phyloP scores from a whole-genome alignment of 2,888 invertebrate species.

The Papilio protenor region DNA sequence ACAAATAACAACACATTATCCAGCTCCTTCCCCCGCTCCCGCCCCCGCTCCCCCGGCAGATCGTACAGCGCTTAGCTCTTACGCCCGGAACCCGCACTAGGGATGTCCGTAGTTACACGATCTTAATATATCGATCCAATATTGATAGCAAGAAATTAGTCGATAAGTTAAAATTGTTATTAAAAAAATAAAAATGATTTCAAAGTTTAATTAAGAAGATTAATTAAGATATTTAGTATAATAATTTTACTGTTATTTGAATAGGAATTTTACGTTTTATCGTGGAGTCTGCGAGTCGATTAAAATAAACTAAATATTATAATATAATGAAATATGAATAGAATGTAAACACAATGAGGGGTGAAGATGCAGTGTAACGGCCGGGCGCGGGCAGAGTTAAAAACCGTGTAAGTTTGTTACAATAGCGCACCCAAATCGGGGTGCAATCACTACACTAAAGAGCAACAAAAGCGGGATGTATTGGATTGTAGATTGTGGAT shows the following conservation, averaged over 20 bases:
- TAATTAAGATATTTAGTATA: too few relatives aligned
- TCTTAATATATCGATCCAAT: too few relatives aligned
- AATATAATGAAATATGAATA: slow-evolving; percentile 10
- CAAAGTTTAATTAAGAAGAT: too few relatives aligned
- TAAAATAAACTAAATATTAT: neutral
- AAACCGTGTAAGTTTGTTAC: slow-evolving; percentile 82
- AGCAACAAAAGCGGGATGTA: slow-evolving; percentile 42
- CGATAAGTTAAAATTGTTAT: too few relatives aligned
- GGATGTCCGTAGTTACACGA: slow-evolving; percentile 46
- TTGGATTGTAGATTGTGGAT: too few relatives aligned
- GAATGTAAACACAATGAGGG: slow-evolving; percentile 13
- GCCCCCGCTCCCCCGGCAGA: slow-evolving; percentile 62
- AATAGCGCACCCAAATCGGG: slow-evolving; percentile 63
- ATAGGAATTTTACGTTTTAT: neutral
- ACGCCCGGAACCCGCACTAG: slow-evolving; percentile 54
- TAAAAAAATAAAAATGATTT: too few relatives aligned
- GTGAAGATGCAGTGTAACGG: slow-evolving; percentile 13
- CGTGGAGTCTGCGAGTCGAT: neutral
- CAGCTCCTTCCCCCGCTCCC: neutral
- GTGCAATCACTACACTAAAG: slow-evolving; percentile 57
- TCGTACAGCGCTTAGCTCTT: slow-evolving; percentile 77
- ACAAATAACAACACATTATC: slow-evolving; percentile 78
- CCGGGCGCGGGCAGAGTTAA: slow-evolving; percentile 60
- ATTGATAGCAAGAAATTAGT: too few relatives aligned
- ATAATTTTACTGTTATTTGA: too few relatives aligned